Percentiles rank a stretch among this genome's conserved stretches.
These are phyloP conservation scores for Romanomermis culicivorax DNA, from an alignment of 2,888 invertebrate genomes.

Conservation along the genomic window DNA sequence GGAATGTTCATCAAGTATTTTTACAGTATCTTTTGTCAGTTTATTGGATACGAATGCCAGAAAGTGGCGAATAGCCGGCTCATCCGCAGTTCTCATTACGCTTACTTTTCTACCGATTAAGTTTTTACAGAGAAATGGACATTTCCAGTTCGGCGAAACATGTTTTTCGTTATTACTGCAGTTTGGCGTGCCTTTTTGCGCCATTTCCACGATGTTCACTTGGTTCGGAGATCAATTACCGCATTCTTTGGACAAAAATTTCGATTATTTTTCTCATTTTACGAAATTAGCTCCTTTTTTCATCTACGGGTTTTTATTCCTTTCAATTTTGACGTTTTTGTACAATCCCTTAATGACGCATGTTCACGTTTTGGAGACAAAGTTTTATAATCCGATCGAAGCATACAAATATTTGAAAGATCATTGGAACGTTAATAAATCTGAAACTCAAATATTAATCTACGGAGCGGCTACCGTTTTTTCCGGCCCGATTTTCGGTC, in stretches of 20 bases:
- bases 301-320: neutral
- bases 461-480: slow-evolving; percentile 41
- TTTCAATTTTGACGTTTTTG: neutral
- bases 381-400: too few relatives aligned
- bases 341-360: neutral
- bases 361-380: neutral
- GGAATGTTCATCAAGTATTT: slow-evolving; percentile 22
- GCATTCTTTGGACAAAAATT: neutral
- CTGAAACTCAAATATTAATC: slow-evolving; percentile 18
- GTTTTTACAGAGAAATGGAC: neutral
- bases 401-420: slow-evolving; percentile 12
- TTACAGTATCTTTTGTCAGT: slow-evolving; percentile 1
- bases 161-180: neutral
- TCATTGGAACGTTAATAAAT: slow-evolving; percentile 14
- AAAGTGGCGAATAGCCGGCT: neutral
- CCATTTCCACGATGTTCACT: neutral
- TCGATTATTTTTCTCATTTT: too few relatives aligned
- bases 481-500: slow-evolving; percentile 28
- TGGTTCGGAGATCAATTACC: neutral
- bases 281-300: neutral
- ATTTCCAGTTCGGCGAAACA: neutral
- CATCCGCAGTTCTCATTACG: neutral
- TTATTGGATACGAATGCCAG: neutral
- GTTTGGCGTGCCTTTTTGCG: neutral
- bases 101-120: neutral